Conservation (phyloP, 2,113 vertebrate genomes). For the Hemicordylus capensis region DNA sequence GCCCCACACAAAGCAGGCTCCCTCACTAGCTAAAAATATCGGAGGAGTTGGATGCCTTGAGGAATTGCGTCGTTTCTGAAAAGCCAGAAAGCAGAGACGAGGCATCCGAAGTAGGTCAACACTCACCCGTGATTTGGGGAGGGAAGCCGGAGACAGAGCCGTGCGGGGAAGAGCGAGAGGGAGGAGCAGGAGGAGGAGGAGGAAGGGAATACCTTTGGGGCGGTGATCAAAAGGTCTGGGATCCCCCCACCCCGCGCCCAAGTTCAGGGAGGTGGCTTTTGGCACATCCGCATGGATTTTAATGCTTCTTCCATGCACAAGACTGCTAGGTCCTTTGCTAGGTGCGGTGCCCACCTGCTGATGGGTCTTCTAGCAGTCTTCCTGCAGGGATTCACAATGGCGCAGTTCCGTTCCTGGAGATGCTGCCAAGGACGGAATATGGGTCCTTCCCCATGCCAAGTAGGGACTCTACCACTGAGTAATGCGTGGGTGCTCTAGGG, state of each 20-base stretch:
- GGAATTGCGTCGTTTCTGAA: conserved; percentile 5
- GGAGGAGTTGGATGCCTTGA: not conserved
- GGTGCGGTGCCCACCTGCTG: too few relatives aligned
- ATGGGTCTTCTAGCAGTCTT: too few relatives aligned
- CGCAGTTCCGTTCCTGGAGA: too few relatives aligned
- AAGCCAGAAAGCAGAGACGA: not conserved
- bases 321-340: not conserved
- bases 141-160: not conserved
- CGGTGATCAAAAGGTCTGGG: not conserved
- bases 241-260: too few relatives aligned
- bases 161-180: not conserved
- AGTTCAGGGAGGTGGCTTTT: not conserved
- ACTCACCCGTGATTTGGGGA: conserved; percentile 7
- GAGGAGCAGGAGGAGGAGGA: not conserved
- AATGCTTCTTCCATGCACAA: not conserved
- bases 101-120: conserved; percentile 19
- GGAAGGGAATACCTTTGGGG: not conserved
- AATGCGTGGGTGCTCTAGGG: too few relatives aligned
- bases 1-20: not conserved
- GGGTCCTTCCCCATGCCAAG: too few relatives aligned
- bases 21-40: conserved; percentile 24
- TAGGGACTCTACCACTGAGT: too few relatives aligned
- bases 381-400: too few relatives aligned
- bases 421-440: too few relatives aligned
- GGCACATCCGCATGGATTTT: not conserved